These are phyloP conservation scores for Galago senegalensis DNA, from an alignment of 2,797 vertebrate genomes.

Conservation along the genomic window DNA sequence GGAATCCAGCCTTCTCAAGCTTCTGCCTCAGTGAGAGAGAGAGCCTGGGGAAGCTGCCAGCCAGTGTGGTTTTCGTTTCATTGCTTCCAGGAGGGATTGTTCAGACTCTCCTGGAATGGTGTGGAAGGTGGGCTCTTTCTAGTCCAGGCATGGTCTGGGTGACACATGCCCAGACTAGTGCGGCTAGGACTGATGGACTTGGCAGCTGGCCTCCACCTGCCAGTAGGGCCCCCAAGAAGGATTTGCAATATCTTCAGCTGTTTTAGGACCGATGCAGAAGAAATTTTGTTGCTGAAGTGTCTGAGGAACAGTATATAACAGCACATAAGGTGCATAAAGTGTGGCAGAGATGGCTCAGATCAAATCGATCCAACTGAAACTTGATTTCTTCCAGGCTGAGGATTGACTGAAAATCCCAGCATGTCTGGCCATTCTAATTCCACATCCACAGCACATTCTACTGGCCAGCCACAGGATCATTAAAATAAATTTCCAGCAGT, in stretches of 20 bases:
- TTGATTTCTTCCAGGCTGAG: not conserved
- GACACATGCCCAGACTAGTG: not conserved
- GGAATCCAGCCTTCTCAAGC: not conserved
- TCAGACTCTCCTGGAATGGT: slow-evolving; percentile 22
- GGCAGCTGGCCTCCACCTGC: not conserved
- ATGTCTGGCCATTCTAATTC: not conserved
- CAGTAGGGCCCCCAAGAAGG: slow-evolving; percentile 19
- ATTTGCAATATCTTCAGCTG: slow-evolving; percentile 34
- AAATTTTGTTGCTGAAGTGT: slow-evolving; percentile 27
- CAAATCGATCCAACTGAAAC: not conserved
- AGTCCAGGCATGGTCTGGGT: not conserved
- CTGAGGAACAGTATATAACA: not conserved
- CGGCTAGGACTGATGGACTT: not conserved
- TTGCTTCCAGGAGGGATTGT: slow-evolving; percentile 47
- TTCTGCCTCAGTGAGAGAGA: not conserved
- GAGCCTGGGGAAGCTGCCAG: slow-evolving; percentile 45
- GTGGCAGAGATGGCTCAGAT: slow-evolving; percentile 25
- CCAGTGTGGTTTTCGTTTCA: not conserved
- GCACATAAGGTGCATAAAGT: not conserved
- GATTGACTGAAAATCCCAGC: not conserved
- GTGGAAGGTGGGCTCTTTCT: not conserved
- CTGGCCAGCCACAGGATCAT: not conserved
- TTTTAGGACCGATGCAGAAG: slow-evolving; percentile 20
- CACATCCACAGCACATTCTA: no score
- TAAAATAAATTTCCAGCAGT: not conserved